A percentile compares a stretch with the other conserved stretches of the same genome.
These are phyloP conservation scores for Daubentonia madagascariensis DNA, from an alignment of 2,113 vertebrate genomes.

Conservation along the genomic window DNA sequence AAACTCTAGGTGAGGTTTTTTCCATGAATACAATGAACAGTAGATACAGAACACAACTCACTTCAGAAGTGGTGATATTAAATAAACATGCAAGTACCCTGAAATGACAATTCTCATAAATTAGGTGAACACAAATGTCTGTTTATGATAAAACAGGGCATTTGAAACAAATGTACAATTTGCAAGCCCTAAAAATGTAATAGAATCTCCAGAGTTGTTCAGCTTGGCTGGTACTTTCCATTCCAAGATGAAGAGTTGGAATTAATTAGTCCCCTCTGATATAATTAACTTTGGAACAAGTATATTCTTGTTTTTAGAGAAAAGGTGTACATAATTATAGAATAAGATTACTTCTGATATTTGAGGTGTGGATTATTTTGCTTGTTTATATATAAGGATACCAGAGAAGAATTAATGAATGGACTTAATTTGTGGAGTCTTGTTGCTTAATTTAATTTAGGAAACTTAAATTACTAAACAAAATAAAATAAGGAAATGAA, in stretches of 20 bases:
- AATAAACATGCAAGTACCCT: background rate
- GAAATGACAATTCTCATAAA: background rate
- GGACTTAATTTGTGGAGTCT: background rate
- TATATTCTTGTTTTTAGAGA: background rate
- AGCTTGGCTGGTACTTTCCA: background rate
- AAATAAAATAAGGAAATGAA: background rate
- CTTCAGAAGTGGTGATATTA: background rate
- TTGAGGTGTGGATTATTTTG: background rate
- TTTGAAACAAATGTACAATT: background rate
- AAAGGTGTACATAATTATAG: background rate
- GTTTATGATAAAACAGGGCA: background rate
- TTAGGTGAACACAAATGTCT: background rate
- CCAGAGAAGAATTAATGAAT: background rate
- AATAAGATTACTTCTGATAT: background rate
- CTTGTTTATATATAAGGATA: background rate
- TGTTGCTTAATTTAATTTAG: constrained; percentile 12
- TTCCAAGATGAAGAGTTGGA: background rate
- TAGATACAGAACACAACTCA: background rate
- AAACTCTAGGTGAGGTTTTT: background rate
- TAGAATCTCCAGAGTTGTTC: background rate
- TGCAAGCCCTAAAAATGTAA: background rate
- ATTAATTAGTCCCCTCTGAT: background rate
- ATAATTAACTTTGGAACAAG: background rate
- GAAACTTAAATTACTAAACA: background rate
- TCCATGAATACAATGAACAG: background rate